Evolutionary conservation across 2,113 vertebrate species (phyloP).

Genomic region (Hemiscyllium ocellatum): DNA sequence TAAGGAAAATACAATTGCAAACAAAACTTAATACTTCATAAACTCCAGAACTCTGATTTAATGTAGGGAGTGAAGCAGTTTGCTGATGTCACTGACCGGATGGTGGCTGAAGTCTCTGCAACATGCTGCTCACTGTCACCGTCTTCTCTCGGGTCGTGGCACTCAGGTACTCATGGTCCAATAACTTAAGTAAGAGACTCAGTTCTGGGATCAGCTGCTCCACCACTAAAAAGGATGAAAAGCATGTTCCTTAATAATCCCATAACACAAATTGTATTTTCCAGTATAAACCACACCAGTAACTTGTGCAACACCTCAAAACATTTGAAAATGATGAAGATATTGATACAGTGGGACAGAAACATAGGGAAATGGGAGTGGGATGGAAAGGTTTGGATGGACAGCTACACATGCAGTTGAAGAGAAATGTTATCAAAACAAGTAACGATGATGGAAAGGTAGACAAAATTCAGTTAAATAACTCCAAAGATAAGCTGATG

Average conservation of each 20-base stretch:
- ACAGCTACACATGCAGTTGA: not conserved
- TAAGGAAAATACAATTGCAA: not conserved
- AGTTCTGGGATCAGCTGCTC: slow-evolving; percentile 88
- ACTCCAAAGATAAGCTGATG: not conserved
- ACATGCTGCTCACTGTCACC: slow-evolving; percentile 72
- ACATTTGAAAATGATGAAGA: not conserved
- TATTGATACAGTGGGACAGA: not conserved
- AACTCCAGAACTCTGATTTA: not conserved
- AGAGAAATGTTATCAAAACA: not conserved
- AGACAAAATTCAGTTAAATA: not conserved
- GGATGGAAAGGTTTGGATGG: not conserved
- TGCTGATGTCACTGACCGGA: slow-evolving; percentile 61
- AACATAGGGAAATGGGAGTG: not conserved
- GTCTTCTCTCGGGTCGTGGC: slow-evolving; percentile 82
- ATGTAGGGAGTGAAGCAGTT: not conserved
- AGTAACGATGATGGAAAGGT: not conserved
- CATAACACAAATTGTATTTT: not conserved
- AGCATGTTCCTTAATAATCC: not conserved
- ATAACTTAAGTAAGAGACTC: slow-evolving; percentile 74
- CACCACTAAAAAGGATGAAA: slow-evolving; percentile 57
- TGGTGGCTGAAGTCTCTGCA: slow-evolving; percentile 73
- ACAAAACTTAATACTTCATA: not conserved
- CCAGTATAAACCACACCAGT: not conserved
- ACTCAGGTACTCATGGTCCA: slow-evolving; percentile 86
- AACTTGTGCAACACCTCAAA: not conserved